These are phyloP conservation scores for Euphydryas editha DNA, from an alignment of 2,888 invertebrate genomes.

Conservation along the genomic window DNA sequence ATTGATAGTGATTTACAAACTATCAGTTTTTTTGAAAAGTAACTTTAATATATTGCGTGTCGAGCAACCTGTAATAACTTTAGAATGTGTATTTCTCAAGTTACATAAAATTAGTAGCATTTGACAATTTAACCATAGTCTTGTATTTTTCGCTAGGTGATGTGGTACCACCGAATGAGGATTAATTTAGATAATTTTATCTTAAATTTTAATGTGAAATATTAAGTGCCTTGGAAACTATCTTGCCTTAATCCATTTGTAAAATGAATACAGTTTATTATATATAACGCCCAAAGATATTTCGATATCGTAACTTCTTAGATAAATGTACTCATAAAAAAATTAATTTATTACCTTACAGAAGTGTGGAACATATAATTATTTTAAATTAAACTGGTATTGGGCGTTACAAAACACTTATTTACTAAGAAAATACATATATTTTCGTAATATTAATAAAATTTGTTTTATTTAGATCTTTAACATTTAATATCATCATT, in stretches of 20 bases:
- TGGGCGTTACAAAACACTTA: constrained; percentile 35
- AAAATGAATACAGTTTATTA: constrained; percentile 9
- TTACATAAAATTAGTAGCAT: neutral
- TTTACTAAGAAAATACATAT: constrained; percentile 45
- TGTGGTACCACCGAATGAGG: constrained; percentile 44
- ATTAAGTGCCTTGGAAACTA: constrained; percentile 67
- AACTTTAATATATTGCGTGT: too few species aligned
- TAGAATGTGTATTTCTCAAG: too few species aligned
- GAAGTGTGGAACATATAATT: neutral
- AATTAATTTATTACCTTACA: neutral
- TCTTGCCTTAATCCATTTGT: constrained; percentile 63
- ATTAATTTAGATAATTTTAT: constrained; percentile 30
- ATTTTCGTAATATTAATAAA: constrained; percentile 37
- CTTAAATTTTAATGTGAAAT: constrained; percentile 40
- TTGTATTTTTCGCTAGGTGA: constrained; percentile 21
- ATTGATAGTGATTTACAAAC: too few species aligned
- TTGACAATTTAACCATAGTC: neutral
- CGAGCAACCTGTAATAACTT: too few species aligned
- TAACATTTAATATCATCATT: neutral
- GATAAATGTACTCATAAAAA: neutral
- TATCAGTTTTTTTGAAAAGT: too few species aligned
- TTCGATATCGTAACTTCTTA: neutral
- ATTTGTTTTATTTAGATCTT: constrained; percentile 36
- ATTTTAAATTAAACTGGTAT: neutral
- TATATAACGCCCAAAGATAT: constrained; percentile 11